A percentile compares a stretch with the other conserved stretches of the same genome.
Evolutionary conservation across 2,113 vertebrate genomes (phyloP).

Genomic region (Elachura formosa): DNA sequence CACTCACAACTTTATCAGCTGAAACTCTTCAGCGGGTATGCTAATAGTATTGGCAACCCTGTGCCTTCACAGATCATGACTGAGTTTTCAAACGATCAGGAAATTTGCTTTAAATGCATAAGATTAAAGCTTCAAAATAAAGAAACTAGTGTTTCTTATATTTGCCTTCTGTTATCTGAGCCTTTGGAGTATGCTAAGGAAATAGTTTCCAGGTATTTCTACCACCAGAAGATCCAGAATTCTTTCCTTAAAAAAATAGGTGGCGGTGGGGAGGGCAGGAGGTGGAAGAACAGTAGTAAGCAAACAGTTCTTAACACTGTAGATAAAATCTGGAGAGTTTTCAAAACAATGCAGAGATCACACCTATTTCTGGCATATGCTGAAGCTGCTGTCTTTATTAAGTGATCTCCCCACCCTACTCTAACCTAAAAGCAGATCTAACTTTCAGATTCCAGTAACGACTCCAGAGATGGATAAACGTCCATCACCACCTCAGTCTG

Average conservation of each 20-base stretch:
- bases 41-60: neutral
- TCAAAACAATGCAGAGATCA: neutral
- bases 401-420: neutral
- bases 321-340: neutral
- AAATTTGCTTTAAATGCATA: neutral
- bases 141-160: neutral
- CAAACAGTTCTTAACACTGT: neutral
- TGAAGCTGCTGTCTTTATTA: neutral
- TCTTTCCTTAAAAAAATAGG: neutral
- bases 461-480: neutral
- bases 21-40: neutral
- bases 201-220: neutral
- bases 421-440: neutral
- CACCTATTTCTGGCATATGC: neutral
- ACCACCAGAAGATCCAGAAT: neutral
- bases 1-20: constrained; percentile 21
- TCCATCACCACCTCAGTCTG: neutral
- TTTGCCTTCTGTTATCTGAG: neutral
- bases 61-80: neutral
- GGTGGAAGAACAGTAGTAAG: neutral
- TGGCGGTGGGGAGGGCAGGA: fast-evolving
- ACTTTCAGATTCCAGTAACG: neutral
- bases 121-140: neutral
- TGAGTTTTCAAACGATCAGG: neutral
- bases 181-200: neutral